Evolutionary conservation across 2,113 vertebrate species (phyloP).

Genomic region (Anas platyrhynchos): DNA sequence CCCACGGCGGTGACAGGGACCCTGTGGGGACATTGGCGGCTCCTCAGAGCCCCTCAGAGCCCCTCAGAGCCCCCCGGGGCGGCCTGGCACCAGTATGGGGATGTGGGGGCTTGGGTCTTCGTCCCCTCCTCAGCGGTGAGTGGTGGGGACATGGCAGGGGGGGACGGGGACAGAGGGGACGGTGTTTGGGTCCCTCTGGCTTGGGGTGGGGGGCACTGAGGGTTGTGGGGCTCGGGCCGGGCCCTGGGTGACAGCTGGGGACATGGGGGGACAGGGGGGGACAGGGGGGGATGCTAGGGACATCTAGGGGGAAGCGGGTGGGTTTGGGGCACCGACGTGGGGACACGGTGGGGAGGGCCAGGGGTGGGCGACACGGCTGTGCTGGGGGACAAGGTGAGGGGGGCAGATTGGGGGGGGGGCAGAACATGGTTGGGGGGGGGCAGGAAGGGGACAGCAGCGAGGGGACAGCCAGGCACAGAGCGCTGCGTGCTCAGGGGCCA

Average conservation of each 20-base stretch:
- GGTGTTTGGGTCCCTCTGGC: too few relatives aligned
- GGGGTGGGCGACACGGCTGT: not conserved
- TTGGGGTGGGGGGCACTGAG: not conserved
- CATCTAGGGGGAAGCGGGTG: not conserved
- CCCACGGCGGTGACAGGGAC: accelerated
- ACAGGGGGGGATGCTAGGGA: not conserved
- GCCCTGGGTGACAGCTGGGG: not conserved
- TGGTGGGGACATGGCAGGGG: not conserved
- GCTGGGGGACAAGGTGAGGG: not conserved
- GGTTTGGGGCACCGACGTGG: not conserved
- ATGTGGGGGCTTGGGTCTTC: not conserved
- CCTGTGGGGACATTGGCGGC: not conserved
- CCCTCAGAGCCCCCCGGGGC: too few relatives aligned
- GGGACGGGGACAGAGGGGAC: not conserved
- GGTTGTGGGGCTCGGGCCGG: not conserved
- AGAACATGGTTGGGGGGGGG: not conserved
- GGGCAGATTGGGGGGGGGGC: not conserved
- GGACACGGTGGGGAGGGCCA: not conserved
- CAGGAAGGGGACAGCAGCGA: not conserved
- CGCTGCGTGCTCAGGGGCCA: accelerated
- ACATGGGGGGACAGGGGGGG: too few relatives aligned
- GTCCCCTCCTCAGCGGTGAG: not conserved
- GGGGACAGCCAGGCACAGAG: not conserved
- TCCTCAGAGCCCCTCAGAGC: accelerated
- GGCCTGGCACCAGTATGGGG: not conserved